These are phyloP conservation scores for Blastobasis adustella DNA, from an alignment of 2,888 invertebrate genomes.

Conservation along the genomic window DNA sequence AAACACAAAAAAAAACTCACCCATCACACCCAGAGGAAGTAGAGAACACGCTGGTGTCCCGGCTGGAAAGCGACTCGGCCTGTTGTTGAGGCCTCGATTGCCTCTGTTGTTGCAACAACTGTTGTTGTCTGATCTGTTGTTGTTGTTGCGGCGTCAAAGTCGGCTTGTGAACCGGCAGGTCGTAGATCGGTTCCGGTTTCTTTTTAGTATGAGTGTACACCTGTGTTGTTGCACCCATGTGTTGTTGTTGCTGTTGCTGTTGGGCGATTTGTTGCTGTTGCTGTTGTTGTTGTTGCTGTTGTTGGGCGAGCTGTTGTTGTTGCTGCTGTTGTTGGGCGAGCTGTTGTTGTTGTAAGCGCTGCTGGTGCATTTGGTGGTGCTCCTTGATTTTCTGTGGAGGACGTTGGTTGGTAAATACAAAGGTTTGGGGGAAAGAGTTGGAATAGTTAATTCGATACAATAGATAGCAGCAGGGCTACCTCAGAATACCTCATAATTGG, in stretches of 20 bases:
- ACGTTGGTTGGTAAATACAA: too few relatives aligned
- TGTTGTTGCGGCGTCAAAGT: constrained; percentile 48
- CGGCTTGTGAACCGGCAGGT: constrained; percentile 61
- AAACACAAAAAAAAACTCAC: constrained; percentile 26
- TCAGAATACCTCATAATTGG: too few relatives aligned
- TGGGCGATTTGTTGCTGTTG: constrained; percentile 11
- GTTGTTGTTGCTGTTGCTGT: constrained; percentile 21
- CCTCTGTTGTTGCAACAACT: constrained; percentile 26
- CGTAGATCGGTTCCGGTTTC: constrained; percentile 64
- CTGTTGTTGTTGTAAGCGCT: too few relatives aligned
- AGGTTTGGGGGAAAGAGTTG: too few relatives aligned
- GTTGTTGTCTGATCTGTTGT: constrained; percentile 31
- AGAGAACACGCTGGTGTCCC: constrained; percentile 64
- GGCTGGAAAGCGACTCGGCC: constrained; percentile 48
- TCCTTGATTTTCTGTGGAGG: too few relatives aligned
- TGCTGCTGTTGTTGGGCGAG: constrained; percentile 28
- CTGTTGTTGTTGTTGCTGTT: constrained; percentile 14
- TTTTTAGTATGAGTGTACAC: constrained; percentile 26
- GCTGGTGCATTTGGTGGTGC: too few relatives aligned
- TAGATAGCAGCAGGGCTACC: too few relatives aligned
- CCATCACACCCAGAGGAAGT: constrained; percentile 63
- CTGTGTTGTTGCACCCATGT: neutral
- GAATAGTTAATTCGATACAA: too few relatives aligned
- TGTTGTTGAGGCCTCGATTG: constrained; percentile 33
- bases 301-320: constrained; percentile 12